Base-by-base conservation (phyloP, 2,113 vertebrate genomes). In the Archocentrus centrarchus region DNA sequence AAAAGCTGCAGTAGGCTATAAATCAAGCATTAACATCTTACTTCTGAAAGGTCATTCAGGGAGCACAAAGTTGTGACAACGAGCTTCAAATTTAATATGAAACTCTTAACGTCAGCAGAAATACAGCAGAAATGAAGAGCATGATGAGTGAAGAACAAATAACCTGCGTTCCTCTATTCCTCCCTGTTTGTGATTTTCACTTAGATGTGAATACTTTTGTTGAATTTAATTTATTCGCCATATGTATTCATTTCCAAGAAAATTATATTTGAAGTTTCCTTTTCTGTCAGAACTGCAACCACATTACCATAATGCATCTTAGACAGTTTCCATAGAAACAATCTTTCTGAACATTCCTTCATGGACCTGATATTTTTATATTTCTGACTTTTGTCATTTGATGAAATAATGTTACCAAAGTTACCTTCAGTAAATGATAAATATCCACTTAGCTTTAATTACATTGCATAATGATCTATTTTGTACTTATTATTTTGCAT, bases 291-390 rank as follows among this genome's bases (percentile, higher is more conserved):
- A 79, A 78, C 58, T 61, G 75, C 59, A 39, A 17, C 59, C 8
- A 17, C 59, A 86, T 87, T 90, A 90, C 24, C 77, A 85, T 92
- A 85, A 77, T 79, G 57, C 80, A 64, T 22, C 62, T 32, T 76
- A 57, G 75, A 55, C 73, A 35, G 89, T 91, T 91, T 82, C 87
- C 89, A 91, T 89, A 70, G 83, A 82, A 88, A 91, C 88, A 18
- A 47, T 59, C 76, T 61, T 13, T 61, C 5, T 85, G 80, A 79
- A 70, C 18, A 18, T 86, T 50, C 18, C 61, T 88, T 58, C 39
- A 47, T 59, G 32, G 11, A 68, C 3, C 7, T 66, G 62, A 59
- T 80, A 44, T 83, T 79, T 83, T 83, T 61, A 27, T 15, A 3
- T 41, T 13, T 79, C n/a, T 61, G 10, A 32, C 66, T 47, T 81